Evolutionary conservation across 2,113 vertebrate species (phyloP).

Genomic region (Clinocottus analis): DNA sequence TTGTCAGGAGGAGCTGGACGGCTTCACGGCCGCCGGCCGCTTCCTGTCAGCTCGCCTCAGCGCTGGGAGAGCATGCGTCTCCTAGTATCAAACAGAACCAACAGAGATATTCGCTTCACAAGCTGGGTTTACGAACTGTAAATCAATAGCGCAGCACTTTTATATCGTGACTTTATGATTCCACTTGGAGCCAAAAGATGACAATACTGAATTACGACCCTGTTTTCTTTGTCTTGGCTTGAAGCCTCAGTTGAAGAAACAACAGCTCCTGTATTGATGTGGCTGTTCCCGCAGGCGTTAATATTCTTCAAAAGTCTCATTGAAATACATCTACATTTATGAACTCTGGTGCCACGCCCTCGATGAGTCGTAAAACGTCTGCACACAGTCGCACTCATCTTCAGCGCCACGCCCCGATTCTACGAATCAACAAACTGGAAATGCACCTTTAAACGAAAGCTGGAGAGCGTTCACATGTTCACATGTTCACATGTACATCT

Average conservation of each 20-base stretch:
- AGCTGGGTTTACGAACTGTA: neutral
- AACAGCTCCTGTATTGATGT: neutral
- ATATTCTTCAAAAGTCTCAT: neutral
- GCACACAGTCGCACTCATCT: neutral
- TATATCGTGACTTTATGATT: neutral
- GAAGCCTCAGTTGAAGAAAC: neutral
- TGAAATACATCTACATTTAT: constrained; percentile 1
- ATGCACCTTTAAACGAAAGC: no score
- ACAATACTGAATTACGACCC: neutral
- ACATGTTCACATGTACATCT: no score
- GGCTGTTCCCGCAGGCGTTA: neutral
- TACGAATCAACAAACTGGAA: neutral
- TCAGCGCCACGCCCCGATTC: neutral
- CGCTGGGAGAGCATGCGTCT: constrained; percentile 3
- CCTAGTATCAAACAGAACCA: no score
- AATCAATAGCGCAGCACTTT: neutral
- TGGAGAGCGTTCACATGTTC: no score
- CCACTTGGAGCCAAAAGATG: neutral
- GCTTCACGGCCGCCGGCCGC: constrained; percentile 34
- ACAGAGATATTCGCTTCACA: neutral
- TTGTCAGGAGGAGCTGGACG: constrained; percentile 57
- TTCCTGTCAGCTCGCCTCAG: constrained; percentile 7
- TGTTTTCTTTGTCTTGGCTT: neutral
- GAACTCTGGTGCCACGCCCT: constrained; percentile 21
- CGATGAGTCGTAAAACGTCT: neutral